These are phyloP conservation scores for Syngnathus scovelli DNA, from an alignment of 2,113 vertebrate species.

Conservation along the genomic window DNA sequence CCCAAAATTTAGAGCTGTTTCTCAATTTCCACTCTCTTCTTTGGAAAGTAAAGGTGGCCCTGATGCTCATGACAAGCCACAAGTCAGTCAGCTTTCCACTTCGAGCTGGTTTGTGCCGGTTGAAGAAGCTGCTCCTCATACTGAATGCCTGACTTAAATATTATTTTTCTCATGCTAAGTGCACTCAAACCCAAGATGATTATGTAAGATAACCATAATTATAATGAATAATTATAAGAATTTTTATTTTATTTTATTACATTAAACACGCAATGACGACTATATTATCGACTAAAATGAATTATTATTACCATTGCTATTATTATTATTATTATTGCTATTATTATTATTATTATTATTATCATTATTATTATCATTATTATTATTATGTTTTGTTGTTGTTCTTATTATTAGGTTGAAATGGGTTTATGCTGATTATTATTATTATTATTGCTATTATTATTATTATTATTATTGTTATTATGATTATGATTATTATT, in stretches of 20 bases:
- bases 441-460: background rate
- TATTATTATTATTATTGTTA: too few relatives aligned
- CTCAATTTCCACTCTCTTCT: background rate
- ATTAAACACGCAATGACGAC: background rate
- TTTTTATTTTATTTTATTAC: background rate
- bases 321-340: background rate
- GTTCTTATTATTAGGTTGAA: background rate
- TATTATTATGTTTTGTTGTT: too few relatives aligned
- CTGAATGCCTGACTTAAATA: too few relatives aligned
- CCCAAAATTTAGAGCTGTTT: background rate
- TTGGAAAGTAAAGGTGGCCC: background rate
- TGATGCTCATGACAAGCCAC: constrained; percentile 13
- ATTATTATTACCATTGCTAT: background rate
- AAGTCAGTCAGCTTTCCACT: constrained; percentile 27
- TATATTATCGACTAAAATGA: background rate
- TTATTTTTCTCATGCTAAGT: background rate
- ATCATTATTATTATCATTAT: background rate
- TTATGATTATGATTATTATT: background rate
- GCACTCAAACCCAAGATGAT: constrained; percentile 5
- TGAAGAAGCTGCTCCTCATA: constrained; percentile 20
- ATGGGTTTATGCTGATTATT: background rate
- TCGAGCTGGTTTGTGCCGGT: constrained; percentile 60
- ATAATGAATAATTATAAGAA: background rate
- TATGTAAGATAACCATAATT: background rate
- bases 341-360: too few relatives aligned